Base-by-base conservation (phyloP, 2,888 invertebrate species). In the Drosophila sordidula region DNA sequence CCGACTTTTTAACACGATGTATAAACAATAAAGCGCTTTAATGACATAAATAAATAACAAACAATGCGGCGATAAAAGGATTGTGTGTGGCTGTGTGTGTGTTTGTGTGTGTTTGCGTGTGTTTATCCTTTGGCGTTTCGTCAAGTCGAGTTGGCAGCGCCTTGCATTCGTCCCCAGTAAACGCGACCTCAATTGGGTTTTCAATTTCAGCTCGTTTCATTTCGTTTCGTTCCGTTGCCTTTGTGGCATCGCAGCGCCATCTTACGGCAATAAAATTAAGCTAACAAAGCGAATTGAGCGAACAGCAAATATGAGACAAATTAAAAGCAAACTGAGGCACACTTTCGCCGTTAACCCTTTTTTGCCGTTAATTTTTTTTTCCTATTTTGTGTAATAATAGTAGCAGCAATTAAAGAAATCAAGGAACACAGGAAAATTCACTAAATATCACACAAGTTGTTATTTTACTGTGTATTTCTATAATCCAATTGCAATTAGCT, bases 211-310 rank as follows among this genome's bases (percentile, higher is more conserved):
- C 79, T 73, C 68, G 57, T 68, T 78, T 74, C 18, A 18, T 18
- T 57, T 25, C 74, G 56, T 68, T 57, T 11, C 59, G 26, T 72
- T 42, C 9, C 47, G 46, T 38, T 45, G 34, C 18, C 41, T 47
- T 25, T 22, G 12, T 4, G 4, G 32, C 34, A 38, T 14, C n/a
- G 45, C 56, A 51, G 58, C 72, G 58, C 18, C 57, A 47, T 32
- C 67, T 57, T 61, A n/a, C 58, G 62, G 46, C 69, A 46, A 47
- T 86, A 85, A 89, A 89, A 89, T 85, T 78, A 82, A 80, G 67
- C 80, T 73, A 86, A 90, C 89, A 90, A 89, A 90, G 87, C 80
- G 90, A 87, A 87, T 87, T 89, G 87, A 90, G 90, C 90, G 90
- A 81, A 89, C 84, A 77, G 85, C 91, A 90, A 90, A 89, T 87